Base-by-base conservation (phyloP, 2,888 invertebrate genomes). In the Hyles lineata region DNA sequence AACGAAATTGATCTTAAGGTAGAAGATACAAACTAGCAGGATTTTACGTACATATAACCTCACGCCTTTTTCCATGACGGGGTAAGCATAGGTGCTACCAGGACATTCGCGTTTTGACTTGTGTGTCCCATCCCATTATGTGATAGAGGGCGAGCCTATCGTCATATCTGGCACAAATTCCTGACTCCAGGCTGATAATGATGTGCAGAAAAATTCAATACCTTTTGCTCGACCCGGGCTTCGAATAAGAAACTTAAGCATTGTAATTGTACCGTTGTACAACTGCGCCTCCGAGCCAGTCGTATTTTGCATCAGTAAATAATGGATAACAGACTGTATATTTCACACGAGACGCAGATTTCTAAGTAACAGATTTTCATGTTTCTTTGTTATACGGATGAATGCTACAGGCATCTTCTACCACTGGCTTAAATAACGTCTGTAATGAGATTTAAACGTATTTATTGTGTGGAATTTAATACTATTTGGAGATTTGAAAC, bases 351-450 rank as follows among this genome's bases (percentile, higher is more conserved):
- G 25, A n/a, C 7, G 55, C 11, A 72, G 59, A 59, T 19, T 32
- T 43, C n/a, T 23, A 72, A 74, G 61, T 72, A 76, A 76, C 78
- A 70, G 74, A 76, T 79, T 80, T 78, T 73, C 72, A 79, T 79
- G 81, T 81, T 76, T 81, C 77, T 72, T 52, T 67, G 71, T 75
- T 67, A 70, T 25, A 69, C 29, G 32, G 73, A 21, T 63, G 73
- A 69, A 43, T 71, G 70, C 71, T 59, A 71, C 63, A 71, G 73
- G 73, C 70, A 52, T 74, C 21, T 71, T 70, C 29, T 61, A 71
- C 59, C 11, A 72, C 62, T 73, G 62, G 21, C 21, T 29, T 21
- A 71, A 71, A 29, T 32, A 32, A 50, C 43, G 43, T 67, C 23
- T 5, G 23, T 23, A 23, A 25, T 43, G 43, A 50, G 4, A 50